Base-by-base conservation (phyloP, 2,888 invertebrate species). In the Crocallis elinguaria region DNA sequence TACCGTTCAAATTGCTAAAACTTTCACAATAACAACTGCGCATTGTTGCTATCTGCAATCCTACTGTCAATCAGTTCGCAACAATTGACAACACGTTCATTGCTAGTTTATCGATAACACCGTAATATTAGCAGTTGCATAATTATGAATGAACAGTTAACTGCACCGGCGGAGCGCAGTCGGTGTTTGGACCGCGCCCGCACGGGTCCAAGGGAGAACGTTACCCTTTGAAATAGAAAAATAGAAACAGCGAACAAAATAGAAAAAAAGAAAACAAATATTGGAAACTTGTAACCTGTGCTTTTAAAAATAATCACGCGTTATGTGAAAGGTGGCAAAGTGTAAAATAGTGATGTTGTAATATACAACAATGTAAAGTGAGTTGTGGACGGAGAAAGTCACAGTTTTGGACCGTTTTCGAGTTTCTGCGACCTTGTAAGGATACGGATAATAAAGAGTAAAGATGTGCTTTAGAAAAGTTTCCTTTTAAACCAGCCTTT, bases 121-220 rank as follows among this genome's bases (percentile, higher is more conserved):
- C 66, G 82, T 79, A 78, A 71, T 78, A 77, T 78, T 74, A 72
- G 62, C 69, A 63, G 73, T 87, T 88, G 82, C 86, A 83, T 84
- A 85, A 88, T 73, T 67, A 66, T 64, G 72, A 73, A 70, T 70
- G 71, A 69, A 69, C 67, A 62, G 73, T 69, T 73, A 67, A 64
- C 68, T 66, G 70, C 66, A 66, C 64, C 66, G 67, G 33, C 33
- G 74, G 69, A 72, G 82, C 61, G 54, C 64, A 54, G 67, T 66
- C 73, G 67, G 76, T 67, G 50, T 57, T 68, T 66, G 71, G 77
- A 61, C 77, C 75, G 65, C 66, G 77, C 62, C 80, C 80, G 84
- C 78, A 67, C 41, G 33, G 50, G 43, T 49, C 39, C 44, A 68
- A 63, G 60, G 67, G 61, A 53, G 59, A 50, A 29, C 29, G 12